Conservation (phyloP, 35 echinoderm and acorn worm genomes). For the Eucidaris tribuloides region DNA sequence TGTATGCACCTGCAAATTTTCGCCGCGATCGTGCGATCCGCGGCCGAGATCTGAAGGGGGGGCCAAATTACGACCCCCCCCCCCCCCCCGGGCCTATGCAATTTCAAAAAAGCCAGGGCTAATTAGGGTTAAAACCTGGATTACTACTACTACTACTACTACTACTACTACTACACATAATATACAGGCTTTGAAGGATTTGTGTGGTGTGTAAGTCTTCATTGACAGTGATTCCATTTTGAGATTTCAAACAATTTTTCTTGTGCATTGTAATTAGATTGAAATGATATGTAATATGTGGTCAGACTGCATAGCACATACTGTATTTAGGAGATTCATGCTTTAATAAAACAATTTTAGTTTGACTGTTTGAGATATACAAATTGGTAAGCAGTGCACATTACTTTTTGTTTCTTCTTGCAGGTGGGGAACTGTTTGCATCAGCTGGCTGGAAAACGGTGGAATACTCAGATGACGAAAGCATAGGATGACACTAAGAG, state of each 20-base stretch:
- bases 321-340: not conserved
- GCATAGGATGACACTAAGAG: not conserved
- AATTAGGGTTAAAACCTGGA: too few species aligned
- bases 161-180: too few species aligned
- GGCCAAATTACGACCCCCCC: too few species aligned
- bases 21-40: too few species aligned
- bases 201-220: too few species aligned
- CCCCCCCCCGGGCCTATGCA: too few species aligned
- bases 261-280: not conserved
- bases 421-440: constrained; percentile 21
- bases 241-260: not conserved
- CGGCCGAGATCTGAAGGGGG: too few species aligned
- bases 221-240: not conserved
- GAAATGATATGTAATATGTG: not conserved
- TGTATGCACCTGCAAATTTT: too few species aligned
- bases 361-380: not conserved
- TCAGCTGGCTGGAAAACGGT: constrained; percentile 23
- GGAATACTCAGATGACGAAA: constrained; percentile 41
- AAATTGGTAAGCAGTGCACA: too few species aligned
- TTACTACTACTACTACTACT: too few species aligned
- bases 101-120: too few species aligned
- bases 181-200: too few species aligned
- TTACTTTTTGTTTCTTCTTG: not conserved
- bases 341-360: not conserved
- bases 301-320: not conserved